phyloP scores from a whole-genome alignment of 2,888 invertebrate genomes.

The Spodoptera exigua region DNA sequence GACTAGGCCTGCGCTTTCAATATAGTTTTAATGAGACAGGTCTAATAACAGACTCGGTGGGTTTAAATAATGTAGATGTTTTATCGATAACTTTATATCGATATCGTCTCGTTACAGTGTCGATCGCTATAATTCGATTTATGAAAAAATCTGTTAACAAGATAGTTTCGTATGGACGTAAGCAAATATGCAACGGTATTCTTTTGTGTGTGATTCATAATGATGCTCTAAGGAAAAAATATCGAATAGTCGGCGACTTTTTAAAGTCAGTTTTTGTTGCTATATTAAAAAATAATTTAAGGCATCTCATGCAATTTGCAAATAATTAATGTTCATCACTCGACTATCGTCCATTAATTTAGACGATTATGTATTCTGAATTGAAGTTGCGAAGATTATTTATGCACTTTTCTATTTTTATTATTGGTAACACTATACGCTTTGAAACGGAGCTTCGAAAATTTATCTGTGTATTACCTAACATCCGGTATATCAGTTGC shows the following conservation, averaged over 20 bases:
- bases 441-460: neutral
- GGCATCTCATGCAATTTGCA: neutral
- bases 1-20: slow-evolving; percentile 41
- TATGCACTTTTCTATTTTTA: too few relatives aligned
- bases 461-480: neutral
- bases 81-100: slow-evolving; percentile 32
- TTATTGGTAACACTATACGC: neutral
- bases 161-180: slow-evolving; percentile 14
- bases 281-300: too few relatives aligned
- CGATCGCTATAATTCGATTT: slow-evolving; percentile 43
- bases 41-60: slow-evolving; percentile 49
- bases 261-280: too few relatives aligned
- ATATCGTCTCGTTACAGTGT: slow-evolving; percentile 39
- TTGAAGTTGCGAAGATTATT: too few relatives aligned
- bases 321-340: neutral
- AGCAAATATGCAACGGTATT: slow-evolving; percentile 31
- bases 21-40: slow-evolving; percentile 61
- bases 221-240: slow-evolving; percentile 7
- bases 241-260: too few relatives aligned
- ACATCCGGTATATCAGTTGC: slow-evolving; percentile 4
- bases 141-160: slow-evolving; percentile 36
- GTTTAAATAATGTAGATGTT: slow-evolving; percentile 44
- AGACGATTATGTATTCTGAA: too few relatives aligned
- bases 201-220: slow-evolving; percentile 15
- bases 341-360: neutral